Conservation (phyloP, 2,797 vertebrate genomes). For the Oreochromis grahami region DNA sequence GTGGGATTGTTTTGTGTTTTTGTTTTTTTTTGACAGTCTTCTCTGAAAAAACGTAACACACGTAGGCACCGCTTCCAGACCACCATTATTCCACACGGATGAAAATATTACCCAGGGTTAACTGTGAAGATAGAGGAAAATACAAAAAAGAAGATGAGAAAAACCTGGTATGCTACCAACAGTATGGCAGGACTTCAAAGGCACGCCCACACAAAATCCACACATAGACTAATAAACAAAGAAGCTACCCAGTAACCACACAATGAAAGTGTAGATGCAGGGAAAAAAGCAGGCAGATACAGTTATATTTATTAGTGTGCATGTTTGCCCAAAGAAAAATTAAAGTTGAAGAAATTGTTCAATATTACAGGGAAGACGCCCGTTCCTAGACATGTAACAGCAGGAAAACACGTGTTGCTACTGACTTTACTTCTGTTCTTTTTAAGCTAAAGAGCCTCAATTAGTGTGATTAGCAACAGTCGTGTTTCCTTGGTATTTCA, state of each 20-base stretch:
- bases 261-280: slow-evolving; percentile 10
- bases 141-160: slow-evolving; percentile 30
- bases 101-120: slow-evolving; percentile 64
- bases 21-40: slow-evolving; percentile 11
- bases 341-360: neutral
- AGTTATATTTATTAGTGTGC: neutral
- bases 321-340: neutral
- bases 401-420: neutral
- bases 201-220: slow-evolving; percentile 58
- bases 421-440: neutral
- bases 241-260: slow-evolving; percentile 51
- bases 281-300: neutral
- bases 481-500: neutral
- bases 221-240: slow-evolving; percentile 36
- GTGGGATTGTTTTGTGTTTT: neutral
- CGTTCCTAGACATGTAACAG: neutral
- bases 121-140: slow-evolving; percentile 62
- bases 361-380: neutral
- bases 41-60: slow-evolving; percentile 10
- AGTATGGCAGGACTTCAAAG: slow-evolving; percentile 48
- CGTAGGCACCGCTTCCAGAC: slow-evolving; percentile 35
- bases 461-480: neutral
- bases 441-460: neutral
- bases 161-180: slow-evolving; percentile 32
- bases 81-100: slow-evolving; percentile 30